Percentiles rank a stretch among this genome's conserved stretches.
phyloP scores from a whole-genome alignment of 2,113 vertebrate genomes.

The Psammodynastes pulverulentus region DNA sequence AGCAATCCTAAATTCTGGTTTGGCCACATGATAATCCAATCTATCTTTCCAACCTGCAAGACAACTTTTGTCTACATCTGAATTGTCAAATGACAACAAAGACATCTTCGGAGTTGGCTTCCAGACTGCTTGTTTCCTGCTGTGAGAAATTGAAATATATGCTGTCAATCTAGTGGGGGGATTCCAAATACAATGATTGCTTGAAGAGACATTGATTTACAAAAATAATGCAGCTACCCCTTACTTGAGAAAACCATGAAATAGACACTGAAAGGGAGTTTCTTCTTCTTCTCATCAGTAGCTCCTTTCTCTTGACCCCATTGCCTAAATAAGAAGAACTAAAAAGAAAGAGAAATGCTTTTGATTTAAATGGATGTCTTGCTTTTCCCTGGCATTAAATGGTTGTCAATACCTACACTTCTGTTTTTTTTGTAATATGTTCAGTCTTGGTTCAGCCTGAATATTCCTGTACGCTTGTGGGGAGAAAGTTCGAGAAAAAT shows the following conservation, averaged over 20 bases:
- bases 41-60: slow-evolving; percentile 52
- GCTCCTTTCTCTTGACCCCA: slow-evolving; percentile 18
- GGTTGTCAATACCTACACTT: background rate
- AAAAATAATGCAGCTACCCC: slow-evolving; percentile 39
- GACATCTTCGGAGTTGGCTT: slow-evolving; percentile 54
- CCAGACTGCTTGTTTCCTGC: slow-evolving; percentile 53
- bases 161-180: slow-evolving; percentile 46
- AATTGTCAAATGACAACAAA: slow-evolving; percentile 57
- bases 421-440: slow-evolving; percentile 9
- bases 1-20: slow-evolving; percentile 14
- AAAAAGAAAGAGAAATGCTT: slow-evolving; percentile 28
- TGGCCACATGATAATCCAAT: slow-evolving; percentile 28
- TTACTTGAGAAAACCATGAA: slow-evolving; percentile 62
- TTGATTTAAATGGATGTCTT: slow-evolving; percentile 37
- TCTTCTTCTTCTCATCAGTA: slow-evolving; percentile 38
- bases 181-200: slow-evolving; percentile 51
- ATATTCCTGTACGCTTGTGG: background rate
- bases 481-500: background rate
- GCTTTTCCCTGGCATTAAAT: slow-evolving; percentile 20
- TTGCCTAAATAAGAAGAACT: slow-evolving; percentile 47
- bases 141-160: slow-evolving; percentile 62
- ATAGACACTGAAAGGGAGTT: slow-evolving; percentile 56
- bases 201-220: slow-evolving; percentile 60
- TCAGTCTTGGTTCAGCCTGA: background rate
- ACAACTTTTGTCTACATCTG: slow-evolving; percentile 50